These are phyloP conservation scores for Ornithoptera priamus DNA, from an alignment of 2,888 invertebrate genomes.

Conservation along the genomic window DNA sequence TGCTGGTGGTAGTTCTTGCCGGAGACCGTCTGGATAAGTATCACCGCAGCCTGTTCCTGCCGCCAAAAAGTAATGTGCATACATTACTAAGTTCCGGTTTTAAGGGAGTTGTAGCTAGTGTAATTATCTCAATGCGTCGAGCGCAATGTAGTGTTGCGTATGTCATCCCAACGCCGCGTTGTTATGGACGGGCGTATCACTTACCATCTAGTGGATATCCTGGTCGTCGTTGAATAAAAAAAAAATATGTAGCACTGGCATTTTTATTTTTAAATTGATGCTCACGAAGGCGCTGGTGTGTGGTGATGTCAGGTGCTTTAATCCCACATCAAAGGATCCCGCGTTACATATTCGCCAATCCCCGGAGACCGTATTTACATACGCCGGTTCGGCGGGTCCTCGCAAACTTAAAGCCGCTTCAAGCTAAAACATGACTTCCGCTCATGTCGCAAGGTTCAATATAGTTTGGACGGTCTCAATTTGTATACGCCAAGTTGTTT, in stretches of 20 bases:
- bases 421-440: background rate
- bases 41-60: no score
- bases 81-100: no score
- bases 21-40: no score
- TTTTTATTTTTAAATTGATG: background rate
- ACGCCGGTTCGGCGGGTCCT: background rate
- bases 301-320: conserved; percentile 19
- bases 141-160: no score
- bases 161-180: no score
- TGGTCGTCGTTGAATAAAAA: background rate
- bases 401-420: background rate
- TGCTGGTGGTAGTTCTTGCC: no score
- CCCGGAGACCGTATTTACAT: conserved; percentile 11
- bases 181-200: no score
- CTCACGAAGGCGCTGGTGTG: conserved; percentile 10
- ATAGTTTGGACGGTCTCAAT: background rate
- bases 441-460: conserved; percentile 1
- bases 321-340: conserved; percentile 23
- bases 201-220: no score
- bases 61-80: no score
- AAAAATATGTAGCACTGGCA: background rate
- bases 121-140: no score
- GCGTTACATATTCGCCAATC: conserved; percentile 15
- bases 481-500: background rate
- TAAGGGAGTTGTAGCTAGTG: no score